These are phyloP conservation scores for Podilymbus podiceps DNA, from an alignment of 2,113 vertebrate species.

Conservation along the genomic window DNA sequence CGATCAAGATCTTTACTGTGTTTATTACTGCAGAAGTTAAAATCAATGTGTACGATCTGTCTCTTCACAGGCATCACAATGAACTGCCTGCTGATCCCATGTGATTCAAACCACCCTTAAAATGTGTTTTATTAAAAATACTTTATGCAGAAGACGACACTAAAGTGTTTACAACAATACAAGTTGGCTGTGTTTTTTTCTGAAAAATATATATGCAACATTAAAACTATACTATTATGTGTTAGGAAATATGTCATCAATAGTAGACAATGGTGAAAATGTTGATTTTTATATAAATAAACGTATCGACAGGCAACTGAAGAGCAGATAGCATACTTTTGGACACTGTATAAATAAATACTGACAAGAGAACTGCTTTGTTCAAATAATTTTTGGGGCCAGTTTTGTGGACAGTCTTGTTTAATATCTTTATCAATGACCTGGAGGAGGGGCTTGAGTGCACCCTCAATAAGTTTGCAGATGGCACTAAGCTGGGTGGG, in stretches of 20 bases:
- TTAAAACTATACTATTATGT: not conserved
- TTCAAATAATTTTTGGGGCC: not conserved
- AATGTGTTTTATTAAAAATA: conserved; percentile 2
- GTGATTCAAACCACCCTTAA: not conserved
- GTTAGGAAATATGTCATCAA: not conserved
- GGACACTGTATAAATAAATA: not conserved
- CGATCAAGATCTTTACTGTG: not conserved
- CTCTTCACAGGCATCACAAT: not conserved
- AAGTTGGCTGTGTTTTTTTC: not conserved
- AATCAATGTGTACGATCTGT: not conserved
- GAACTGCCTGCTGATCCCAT: not conserved
- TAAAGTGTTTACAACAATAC: not conserved
- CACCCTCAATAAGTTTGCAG: no score
- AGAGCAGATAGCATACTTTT: not conserved
- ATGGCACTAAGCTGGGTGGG: no score
- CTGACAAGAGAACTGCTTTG: not conserved
- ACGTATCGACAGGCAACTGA: not conserved
- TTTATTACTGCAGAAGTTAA: conserved; percentile 36
- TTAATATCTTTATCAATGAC: no score
- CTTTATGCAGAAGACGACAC: not conserved
- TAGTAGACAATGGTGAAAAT: not conserved
- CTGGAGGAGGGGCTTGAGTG: no score
- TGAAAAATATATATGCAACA: not conserved
- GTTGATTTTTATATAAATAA: conserved; percentile 2
- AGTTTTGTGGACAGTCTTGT: no score